Evolutionary conservation across 2,888 invertebrate species (phyloP).

Genomic region (Cheilosia pagana): DNA sequence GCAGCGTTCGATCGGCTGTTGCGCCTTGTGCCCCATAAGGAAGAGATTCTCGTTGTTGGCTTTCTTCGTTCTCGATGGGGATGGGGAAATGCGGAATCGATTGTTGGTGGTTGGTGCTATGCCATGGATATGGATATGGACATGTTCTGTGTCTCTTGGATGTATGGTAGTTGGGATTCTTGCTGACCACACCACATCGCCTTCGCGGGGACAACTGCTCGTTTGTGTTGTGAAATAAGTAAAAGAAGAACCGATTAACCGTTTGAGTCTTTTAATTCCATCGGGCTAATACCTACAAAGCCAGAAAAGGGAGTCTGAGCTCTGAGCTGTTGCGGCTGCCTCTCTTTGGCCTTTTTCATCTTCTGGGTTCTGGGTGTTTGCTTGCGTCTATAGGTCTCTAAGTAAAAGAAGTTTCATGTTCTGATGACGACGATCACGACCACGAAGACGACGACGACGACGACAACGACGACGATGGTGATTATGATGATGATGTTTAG

Average conservation of each 20-base stretch:
- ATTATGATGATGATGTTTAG: slow-evolving; percentile 66
- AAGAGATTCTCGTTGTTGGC: slow-evolving; percentile 52
- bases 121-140: neutral
- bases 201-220: slow-evolving; percentile 50
- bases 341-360: slow-evolving; percentile 47
- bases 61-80: slow-evolving; percentile 34
- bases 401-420: slow-evolving; percentile 63
- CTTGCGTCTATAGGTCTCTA: slow-evolving; percentile 29
- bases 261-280: slow-evolving; percentile 53
- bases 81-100: slow-evolving; percentile 58
- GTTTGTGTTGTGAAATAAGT: slow-evolving; percentile 20
- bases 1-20: slow-evolving; percentile 16
- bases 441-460: slow-evolving; percentile 37
- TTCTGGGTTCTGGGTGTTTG: slow-evolving; percentile 42
- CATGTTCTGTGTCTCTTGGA: slow-evolving; percentile 27
- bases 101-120: neutral
- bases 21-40: slow-evolving; percentile 38
- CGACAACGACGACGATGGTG: slow-evolving; percentile 40
- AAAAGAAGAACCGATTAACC: slow-evolving; percentile 62
- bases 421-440: slow-evolving; percentile 62
- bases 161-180: slow-evolving; percentile 38
- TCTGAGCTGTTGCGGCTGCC: slow-evolving; percentile 3
- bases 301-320: slow-evolving; percentile 66
- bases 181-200: slow-evolving; percentile 47
- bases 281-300: slow-evolving; percentile 31